A percentile compares a stretch with the other conserved stretches of the same genome.
Conservation (phyloP, 2,113 vertebrate species). For the Polypterus senegalus region DNA sequence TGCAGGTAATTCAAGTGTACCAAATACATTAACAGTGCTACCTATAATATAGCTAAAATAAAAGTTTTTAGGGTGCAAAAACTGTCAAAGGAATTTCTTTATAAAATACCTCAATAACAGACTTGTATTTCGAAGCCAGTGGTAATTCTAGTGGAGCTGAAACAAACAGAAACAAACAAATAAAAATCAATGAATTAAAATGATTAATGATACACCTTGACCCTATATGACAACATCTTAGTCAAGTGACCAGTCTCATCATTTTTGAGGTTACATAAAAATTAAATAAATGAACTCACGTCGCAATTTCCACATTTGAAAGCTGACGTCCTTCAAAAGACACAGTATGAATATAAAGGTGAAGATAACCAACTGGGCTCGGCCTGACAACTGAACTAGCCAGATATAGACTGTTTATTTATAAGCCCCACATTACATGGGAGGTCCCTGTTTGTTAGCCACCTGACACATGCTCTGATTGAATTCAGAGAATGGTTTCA, state of each 20-base stretch:
- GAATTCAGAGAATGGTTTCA: constrained; percentile 23
- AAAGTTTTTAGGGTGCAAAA: too few relatives aligned
- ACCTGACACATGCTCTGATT: not conserved
- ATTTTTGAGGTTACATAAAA: too few relatives aligned
- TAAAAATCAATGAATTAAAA: too few relatives aligned
- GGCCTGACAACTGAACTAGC: constrained; percentile 15
- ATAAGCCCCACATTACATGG: constrained; percentile 10
- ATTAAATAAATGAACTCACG: constrained; percentile 30
- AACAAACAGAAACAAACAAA: constrained; percentile 10
- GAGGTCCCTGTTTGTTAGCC: constrained; percentile 9
- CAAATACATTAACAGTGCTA: too few relatives aligned
- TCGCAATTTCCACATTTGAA: constrained; percentile 42
- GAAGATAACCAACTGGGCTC: not conserved
- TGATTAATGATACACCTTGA: too few relatives aligned
- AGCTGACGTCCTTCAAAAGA: not conserved
- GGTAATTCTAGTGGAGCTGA: constrained; percentile 35
- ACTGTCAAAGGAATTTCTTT: not conserved
- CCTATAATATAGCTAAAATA: too few relatives aligned
- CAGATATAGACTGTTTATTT: constrained; percentile 31
- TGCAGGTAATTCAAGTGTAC: too few relatives aligned
- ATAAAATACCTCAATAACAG: constrained; percentile 40
- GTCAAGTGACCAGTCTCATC: too few relatives aligned
- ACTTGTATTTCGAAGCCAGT: constrained; percentile 36
- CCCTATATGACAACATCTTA: too few relatives aligned
- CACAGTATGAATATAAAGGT: not conserved